Evolutionary conservation across 2,888 invertebrate species (phyloP).

Genomic region (Polietes domitor): DNA sequence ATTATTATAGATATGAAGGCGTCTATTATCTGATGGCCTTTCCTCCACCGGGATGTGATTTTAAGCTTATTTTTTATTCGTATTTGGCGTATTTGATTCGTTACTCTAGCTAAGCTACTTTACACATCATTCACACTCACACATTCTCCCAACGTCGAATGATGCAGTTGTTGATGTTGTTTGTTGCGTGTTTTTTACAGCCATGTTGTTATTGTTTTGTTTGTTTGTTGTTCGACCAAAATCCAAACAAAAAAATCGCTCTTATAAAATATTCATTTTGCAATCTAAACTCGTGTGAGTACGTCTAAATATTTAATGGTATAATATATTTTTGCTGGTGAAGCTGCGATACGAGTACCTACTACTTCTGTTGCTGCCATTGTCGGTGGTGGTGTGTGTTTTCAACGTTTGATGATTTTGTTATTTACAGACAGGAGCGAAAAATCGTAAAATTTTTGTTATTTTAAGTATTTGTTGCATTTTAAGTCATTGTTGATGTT

Average conservation of each 20-base stretch:
- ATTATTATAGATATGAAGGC: too few relatives aligned
- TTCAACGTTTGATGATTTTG: conserved; percentile 59
- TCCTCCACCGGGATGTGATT: too few relatives aligned
- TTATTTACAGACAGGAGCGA: conserved; percentile 53
- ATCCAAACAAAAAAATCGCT: conserved; percentile 24
- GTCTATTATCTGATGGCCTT: too few relatives aligned
- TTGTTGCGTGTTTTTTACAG: conserved; percentile 29
- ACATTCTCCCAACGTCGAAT: conserved; percentile 24
- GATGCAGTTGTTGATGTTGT: conserved; percentile 27
- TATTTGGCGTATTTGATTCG: conserved; percentile 39
- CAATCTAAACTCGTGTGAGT: conserved; percentile 82
- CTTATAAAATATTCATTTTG: conserved; percentile 80
- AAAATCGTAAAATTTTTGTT: conserved; percentile 33
- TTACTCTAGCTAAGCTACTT: conserved; percentile 62
- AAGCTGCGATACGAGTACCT: neutral
- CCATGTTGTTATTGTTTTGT: conserved; percentile 34
- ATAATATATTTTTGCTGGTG: conserved; percentile 44
- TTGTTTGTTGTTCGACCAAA: conserved; percentile 33
- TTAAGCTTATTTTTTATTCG: conserved; percentile 27
- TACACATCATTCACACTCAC: conserved; percentile 50
- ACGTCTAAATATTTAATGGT: conserved; percentile 79
- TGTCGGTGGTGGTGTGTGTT: conserved; percentile 43
- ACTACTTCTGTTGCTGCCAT: conserved; percentile 5
- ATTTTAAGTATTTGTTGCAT: conserved; percentile 48
- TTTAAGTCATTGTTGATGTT: conserved; percentile 32